Evolutionary conservation across 2,113 vertebrate species (phyloP), one percentile per base, ranked within the genome.

Genomic region (Tychaedon coryphoeus): DNA sequence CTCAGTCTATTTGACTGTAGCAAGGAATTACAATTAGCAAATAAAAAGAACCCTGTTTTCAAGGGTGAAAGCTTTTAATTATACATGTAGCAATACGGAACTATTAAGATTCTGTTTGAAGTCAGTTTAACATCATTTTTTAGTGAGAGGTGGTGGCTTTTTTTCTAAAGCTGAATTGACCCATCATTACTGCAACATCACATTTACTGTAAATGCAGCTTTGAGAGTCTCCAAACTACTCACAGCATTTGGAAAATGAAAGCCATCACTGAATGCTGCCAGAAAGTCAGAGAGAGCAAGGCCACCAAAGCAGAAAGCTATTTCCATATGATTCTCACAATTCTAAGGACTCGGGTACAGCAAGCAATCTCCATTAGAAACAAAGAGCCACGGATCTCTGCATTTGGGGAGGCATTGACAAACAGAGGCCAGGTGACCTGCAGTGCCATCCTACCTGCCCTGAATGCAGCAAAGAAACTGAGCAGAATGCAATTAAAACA

Each of bases 31-130:
- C 6, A 40, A 71, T 65, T 73, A 84, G 58, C n/a, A 94, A 86
- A 90, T 78, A 75, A 71, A 51, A 84, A 75, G 57, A 71, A 93
- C n/a, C 15, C 42, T 60, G 19, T 81, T 90, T 94, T 87, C 81
- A 91, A 94, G 84, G 47, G 86, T 93, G 95, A 97, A 94, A 95
- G 95, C 93, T 97, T 95, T 97, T 96, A 97, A 91, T 94, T 96
- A 84, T 60, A 70, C 33, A 24, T 58, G 9, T 20, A 80, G 70
- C 60, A 76, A 84, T 86, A 88, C 12, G 34, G 42, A 81, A 93
- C 77, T 91, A 92, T 86, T 87, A 93, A 72, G 61, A 54, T 90
- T 78, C 85, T 67, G 47, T 86, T 78, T 76, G 69, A 97, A 97
- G 95, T 65, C 50, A n/a, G 29, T 74, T 81, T 48, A 82, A 54